Evolutionary conservation across 2,113 vertebrate species (phyloP).

Genomic region (Turnix velox): DNA sequence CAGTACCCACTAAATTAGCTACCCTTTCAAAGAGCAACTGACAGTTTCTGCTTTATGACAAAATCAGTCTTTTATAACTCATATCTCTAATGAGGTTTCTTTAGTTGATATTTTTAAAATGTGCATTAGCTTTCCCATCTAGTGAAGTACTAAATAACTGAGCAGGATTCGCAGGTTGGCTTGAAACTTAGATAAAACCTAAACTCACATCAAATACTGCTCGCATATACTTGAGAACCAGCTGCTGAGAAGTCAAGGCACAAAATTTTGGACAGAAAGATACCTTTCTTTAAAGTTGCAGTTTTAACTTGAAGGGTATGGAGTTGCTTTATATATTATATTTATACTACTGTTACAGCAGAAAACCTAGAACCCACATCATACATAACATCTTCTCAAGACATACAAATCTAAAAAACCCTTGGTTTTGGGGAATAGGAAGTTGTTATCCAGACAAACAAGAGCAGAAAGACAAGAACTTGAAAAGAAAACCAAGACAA

Average conservation of each 20-base stretch:
- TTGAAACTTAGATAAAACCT: not conserved
- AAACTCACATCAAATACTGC: not conserved
- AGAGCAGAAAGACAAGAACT: not conserved
- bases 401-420: not conserved
- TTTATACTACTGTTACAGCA: not conserved
- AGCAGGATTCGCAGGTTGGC: not conserved
- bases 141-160: not conserved
- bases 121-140: not conserved
- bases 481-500: not conserved
- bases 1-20: not conserved
- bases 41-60: not conserved
- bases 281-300: not conserved
- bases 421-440: fast-evolving
- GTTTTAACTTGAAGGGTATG: not conserved
- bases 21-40: not conserved
- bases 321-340: not conserved
- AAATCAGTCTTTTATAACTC: not conserved
- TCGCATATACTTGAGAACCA: not conserved
- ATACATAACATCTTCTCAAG: not conserved
- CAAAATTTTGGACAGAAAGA: not conserved
- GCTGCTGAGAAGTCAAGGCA: not conserved
- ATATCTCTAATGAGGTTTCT: not conserved
- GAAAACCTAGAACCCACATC: not conserved
- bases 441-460: not conserved
- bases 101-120: not conserved